Base-by-base conservation (phyloP, 2,113 vertebrate species). In the Pelusios castaneus region DNA sequence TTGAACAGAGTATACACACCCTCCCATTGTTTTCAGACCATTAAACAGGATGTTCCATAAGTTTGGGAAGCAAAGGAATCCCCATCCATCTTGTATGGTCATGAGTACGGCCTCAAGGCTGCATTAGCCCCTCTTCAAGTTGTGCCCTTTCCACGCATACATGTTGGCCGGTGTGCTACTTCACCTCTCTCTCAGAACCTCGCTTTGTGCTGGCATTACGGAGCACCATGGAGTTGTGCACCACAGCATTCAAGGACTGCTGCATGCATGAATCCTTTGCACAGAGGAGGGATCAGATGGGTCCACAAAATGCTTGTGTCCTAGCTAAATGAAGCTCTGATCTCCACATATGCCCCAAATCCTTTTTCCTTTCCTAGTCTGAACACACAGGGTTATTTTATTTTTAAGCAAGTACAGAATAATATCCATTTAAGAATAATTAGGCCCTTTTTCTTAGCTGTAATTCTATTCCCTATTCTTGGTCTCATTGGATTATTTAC, bases 11-110 rank as follows among this genome's bases (percentile, higher is more conserved):
- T 55, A 2, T 51, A 1, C 31, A 1, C 38, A 2, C 70, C 55
- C 76, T 0, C 31, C 41, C 4, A 60, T 17, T 1, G 0, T 3
- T 7, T 4, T 0, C 2, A 4, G 77, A 38, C 1, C 8, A 1
- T 4, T n/a, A 0, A 91, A 77, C 80, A 0, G 2, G 80, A 3
- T n/a, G 8, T 51, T 8, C 70, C 2, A 3, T n/a, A 31, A 0
- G 5, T 2, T 0, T 25, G 45, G 91, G 76, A 80, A 85, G 83
- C 5, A 3, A 60, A 1, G 55, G 2, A 31, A 27, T 79, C 25
- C 17, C 47, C 10, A 0, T 0, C 52, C 41, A 9, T 2, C 38
- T 56, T 41, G 19, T 51, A 0, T 8, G 19, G 47, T 17, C 81
- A 25, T 5, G 4, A 0, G 0, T 0, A 41, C 75, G 3, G 81